Base-by-base conservation (phyloP, 2,113 vertebrate genomes). In the Nicator chloris region DNA sequence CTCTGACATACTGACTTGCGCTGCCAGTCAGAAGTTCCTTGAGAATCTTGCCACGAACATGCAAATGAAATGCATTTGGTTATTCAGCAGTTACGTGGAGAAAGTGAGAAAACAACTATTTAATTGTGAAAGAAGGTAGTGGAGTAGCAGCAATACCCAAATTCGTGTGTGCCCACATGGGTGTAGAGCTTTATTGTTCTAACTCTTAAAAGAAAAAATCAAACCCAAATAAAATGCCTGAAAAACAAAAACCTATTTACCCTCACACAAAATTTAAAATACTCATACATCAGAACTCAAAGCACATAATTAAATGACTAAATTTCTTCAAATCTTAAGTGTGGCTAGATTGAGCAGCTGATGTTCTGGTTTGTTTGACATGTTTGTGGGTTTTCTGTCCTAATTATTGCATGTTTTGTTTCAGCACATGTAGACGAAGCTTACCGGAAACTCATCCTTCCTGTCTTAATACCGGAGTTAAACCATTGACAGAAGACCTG, bases 391-490 rank as follows among this genome's bases (percentile, higher is more conserved):
- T 4, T 35, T 57, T 21, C 28, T 81, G 73, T 20, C 44, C 60
- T 88, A 68, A 91, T 72, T 60, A 17, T 57, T 93, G 15, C 26
- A 2, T 59, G 10, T 91, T 90, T 13, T 97, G 68, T 97, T 98
- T 86, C 95, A 98, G 98, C 90, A 97, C 97, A 4, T 97, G 96
- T 7, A 97, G 97, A 51, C 96, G 97, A 70, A 97, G 96, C 95
- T 92, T 98, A 88, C 97, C 97, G 0, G 98, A 98, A 96, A 93
- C 93, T 87, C 94, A 96, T 95, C 96, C 97, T 76, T 97, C 97
- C 40, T 97, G 96, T 97, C 94, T 97, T 56, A 98, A 82, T 78
- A 82, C 87, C 84, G 96, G 95, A 82, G 45, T 96, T 37, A 97
- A 98, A 89, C 86, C 94, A 56, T 8, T 94, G 68, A 96, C 92